Percentiles rank a stretch among this genome's conserved stretches.
These are phyloP conservation scores for Papilio helenus DNA, from an alignment of 1,140 invertebrate species.

Conservation along the genomic window DNA sequence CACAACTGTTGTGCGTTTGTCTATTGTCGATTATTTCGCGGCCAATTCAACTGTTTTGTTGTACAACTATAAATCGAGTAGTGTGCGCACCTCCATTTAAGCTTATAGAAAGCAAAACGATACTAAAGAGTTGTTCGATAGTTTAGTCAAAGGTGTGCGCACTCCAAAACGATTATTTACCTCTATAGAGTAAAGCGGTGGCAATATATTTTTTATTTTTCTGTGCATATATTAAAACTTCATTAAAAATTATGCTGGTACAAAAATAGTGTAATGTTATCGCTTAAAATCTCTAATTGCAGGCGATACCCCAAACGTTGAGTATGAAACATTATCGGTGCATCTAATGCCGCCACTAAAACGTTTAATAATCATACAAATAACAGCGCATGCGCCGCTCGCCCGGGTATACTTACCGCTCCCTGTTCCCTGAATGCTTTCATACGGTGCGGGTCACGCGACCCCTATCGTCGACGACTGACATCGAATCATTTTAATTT, in stretches of 20 bases:
- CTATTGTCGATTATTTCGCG: too few species aligned
- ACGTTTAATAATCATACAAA: constrained; percentile 18
- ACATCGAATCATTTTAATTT: constrained; percentile 57
- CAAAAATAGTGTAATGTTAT: constrained; percentile 28
- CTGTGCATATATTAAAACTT: neutral
- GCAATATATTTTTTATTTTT: neutral
- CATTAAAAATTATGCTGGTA: constrained; percentile 38
- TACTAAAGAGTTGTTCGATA: too few species aligned
- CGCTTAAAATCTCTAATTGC: constrained; percentile 1
- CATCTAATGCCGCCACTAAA: constrained; percentile 15
- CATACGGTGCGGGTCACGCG: constrained; percentile 75
- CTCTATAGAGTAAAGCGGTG: neutral
- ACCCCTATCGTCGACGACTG: constrained; percentile 68
- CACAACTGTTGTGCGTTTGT: too few species aligned
- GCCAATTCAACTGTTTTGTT: too few species aligned
- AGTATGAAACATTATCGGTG: constrained; percentile 13
- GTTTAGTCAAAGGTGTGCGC: too few species aligned
- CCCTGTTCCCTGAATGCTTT: constrained; percentile 53
- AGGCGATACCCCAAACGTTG: neutral
- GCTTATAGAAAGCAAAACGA: too few species aligned
- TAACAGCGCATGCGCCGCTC: neutral
- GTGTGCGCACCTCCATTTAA: too few species aligned
- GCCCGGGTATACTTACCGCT: constrained; percentile 38
- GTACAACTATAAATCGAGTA: too few species aligned
- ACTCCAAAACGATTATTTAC: too few species aligned